These are phyloP conservation scores for Lasioglossum pauxillum DNA, from an alignment of 2,888 invertebrate genomes.

Conservation along the genomic window DNA sequence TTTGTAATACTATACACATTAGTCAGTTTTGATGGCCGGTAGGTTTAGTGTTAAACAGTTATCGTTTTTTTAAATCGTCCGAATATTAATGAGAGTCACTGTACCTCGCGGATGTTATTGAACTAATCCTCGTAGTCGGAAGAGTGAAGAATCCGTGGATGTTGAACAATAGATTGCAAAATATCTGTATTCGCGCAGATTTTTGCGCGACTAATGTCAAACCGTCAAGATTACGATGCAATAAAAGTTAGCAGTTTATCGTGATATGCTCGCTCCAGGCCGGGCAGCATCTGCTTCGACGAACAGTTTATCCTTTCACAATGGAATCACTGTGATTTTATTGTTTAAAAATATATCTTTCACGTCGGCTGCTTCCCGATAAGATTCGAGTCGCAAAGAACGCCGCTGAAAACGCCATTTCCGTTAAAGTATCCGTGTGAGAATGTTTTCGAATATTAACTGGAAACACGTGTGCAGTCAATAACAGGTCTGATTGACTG, in stretches of 20 bases:
- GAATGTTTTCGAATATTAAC: too few species aligned
- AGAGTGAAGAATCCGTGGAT: not conserved
- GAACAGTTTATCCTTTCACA: constrained; percentile 26
- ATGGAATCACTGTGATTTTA: constrained; percentile 36
- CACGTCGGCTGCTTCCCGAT: constrained; percentile 8
- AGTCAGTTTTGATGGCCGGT: too few species aligned
- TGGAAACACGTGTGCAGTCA: too few species aligned
- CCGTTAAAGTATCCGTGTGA: not conserved
- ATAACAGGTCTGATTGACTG: too few species aligned
- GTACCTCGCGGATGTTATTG: not conserved
- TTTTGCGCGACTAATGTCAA: not conserved
- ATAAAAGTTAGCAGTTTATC: constrained; percentile 2
- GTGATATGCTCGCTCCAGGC: not conserved
- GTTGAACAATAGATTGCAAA: not conserved
- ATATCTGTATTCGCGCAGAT: not conserved
- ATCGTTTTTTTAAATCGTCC: too few species aligned
- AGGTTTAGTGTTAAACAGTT: too few species aligned
- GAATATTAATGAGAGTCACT: too few species aligned
- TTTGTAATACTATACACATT: too few species aligned
- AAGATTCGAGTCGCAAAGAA: not conserved
- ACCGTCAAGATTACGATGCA: constrained; percentile 25
- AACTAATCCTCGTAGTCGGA: not conserved
- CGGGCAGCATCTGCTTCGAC: not conserved
- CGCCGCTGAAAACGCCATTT: not conserved
- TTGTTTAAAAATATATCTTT: constrained; percentile 19